Conservation (phyloP, 1,140 invertebrate species). For the Diploscapter pachys region DNA sequence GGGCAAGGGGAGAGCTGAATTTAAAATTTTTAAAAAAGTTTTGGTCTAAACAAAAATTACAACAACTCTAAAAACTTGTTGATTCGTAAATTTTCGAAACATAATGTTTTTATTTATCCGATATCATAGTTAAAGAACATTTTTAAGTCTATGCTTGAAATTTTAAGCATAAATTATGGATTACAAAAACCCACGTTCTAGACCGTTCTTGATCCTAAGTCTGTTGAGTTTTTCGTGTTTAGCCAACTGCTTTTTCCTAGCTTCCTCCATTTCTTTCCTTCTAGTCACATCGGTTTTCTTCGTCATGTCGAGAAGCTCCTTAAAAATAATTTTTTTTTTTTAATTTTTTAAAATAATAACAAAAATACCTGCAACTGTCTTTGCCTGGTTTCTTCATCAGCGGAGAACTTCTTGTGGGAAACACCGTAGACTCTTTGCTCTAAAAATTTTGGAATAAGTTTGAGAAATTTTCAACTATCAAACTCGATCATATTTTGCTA, state of each 20-base stretch:
- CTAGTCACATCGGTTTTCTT: constrained; percentile 5
- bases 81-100: too few relatives aligned
- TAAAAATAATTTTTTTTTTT: constrained; percentile 19
- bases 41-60: too few relatives aligned
- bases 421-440: constrained; percentile 27
- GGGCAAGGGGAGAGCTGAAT: too few relatives aligned
- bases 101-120: too few relatives aligned
- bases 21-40: too few relatives aligned
- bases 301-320: constrained; percentile 20
- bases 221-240: not conserved
- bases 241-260: not conserved
- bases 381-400: constrained; percentile 14
- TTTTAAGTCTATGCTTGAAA: too few relatives aligned
- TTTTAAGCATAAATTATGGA: too few relatives aligned
- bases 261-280: not conserved
- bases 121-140: too few relatives aligned
- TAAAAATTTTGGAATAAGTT: constrained; percentile 11
- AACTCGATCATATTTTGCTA: not conserved
- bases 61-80: too few relatives aligned
- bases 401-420: constrained; percentile 27
- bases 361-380: too few relatives aligned
- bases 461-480: not conserved
- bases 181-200: too few relatives aligned
- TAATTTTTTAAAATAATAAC: not conserved
- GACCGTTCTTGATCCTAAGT: not conserved